phyloP scores from a whole-genome alignment of 2,113 vertebrate species.

The Eptesicus fuscus region DNA sequence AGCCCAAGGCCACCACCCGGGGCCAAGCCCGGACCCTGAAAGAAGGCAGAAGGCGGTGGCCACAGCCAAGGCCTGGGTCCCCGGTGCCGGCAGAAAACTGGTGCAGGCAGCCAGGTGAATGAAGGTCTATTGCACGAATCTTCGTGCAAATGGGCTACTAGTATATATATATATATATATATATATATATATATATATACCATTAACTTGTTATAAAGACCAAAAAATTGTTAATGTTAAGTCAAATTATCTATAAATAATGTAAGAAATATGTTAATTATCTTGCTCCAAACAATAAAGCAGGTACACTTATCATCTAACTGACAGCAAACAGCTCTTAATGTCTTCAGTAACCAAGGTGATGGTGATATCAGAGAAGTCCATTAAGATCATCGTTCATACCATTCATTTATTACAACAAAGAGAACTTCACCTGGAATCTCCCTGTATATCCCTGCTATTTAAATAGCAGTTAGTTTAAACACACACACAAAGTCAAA shows the following conservation, averaged over 20 bases:
- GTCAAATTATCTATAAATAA: slow-evolving; percentile 84
- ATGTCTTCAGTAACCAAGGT: slow-evolving; percentile 82
- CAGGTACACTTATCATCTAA: slow-evolving; percentile 85
- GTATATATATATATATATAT: too few relatives aligned
- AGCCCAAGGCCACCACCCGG: too few relatives aligned
- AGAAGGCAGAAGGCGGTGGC: too few relatives aligned
- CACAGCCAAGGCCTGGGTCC: too few relatives aligned
- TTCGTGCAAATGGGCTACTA: too few relatives aligned
- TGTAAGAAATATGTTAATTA: slow-evolving; percentile 85
- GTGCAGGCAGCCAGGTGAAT: too few relatives aligned
- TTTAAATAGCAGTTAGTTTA: slow-evolving; percentile 80
- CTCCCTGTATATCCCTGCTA: slow-evolving; percentile 66
- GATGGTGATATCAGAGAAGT: slow-evolving; percentile 81
- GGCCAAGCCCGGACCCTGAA: too few relatives aligned
- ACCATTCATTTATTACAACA: slow-evolving; percentile 75
- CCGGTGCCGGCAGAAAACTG: too few relatives aligned
- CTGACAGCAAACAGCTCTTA: slow-evolving; percentile 84
- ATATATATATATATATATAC: neutral
- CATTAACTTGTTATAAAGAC: slow-evolving; percentile 82
- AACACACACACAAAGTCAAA: slow-evolving; percentile 73
- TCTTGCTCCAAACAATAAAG: slow-evolving; percentile 82
- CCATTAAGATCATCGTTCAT: slow-evolving; percentile 75
- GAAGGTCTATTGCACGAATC: too few relatives aligned
- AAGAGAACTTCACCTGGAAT: slow-evolving; percentile 73
- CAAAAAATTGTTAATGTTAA: slow-evolving; percentile 79